Evolutionary conservation across 2,797 vertebrate species (phyloP), one percentile per base, ranked within the genome.

Genomic region (Galago senegalensis): DNA sequence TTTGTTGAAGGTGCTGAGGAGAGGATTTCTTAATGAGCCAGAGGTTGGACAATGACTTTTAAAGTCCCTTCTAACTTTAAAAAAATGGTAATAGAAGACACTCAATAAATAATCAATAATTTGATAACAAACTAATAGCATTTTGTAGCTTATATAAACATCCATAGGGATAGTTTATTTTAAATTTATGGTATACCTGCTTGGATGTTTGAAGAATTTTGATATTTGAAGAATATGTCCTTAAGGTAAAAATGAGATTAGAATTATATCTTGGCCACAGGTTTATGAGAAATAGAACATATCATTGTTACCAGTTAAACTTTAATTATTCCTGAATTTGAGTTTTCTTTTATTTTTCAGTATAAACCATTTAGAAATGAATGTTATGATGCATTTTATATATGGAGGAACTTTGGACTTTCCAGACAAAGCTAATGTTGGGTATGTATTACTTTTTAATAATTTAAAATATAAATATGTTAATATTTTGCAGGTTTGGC

Each of bases 361-460:
- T 25, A 98, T 99, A 98, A 99, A 98, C 85, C 99, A 99, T 43
- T 96, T 98, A 96, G 99, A 99, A 98, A 99, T 99, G 99, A 99
- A 98, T 96, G 98, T 99, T 96, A 97, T 99, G 98, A 99, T 99
- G 89, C 98, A 99, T 98, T 99, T 99, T 98, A 99, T 99, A 98
- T 99, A 99, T 23, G 99, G 99, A 96, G 99, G 99, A 97, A 98
- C 99, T 97, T 94, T 99, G 98, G 99, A 99, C 98, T 99, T 99
- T 76, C 99, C 99, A 53, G 98, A 98, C 7, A 98, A 99, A 98
- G 98, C 98, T 97, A 99, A 99, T 97, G 98, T 99, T 98, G 99
- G 99, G 99, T 99, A 99, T 96, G 97, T 98, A 91, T 97, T 96
- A 95, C 29, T 60, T 97, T 98, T 75, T 93, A 92, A 46, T 97